Percentiles rank a stretch among this genome's conserved stretches.
These are phyloP conservation scores for Eristalis intricaria DNA, from an alignment of 2,888 invertebrate genomes.

Conservation along the genomic window DNA sequence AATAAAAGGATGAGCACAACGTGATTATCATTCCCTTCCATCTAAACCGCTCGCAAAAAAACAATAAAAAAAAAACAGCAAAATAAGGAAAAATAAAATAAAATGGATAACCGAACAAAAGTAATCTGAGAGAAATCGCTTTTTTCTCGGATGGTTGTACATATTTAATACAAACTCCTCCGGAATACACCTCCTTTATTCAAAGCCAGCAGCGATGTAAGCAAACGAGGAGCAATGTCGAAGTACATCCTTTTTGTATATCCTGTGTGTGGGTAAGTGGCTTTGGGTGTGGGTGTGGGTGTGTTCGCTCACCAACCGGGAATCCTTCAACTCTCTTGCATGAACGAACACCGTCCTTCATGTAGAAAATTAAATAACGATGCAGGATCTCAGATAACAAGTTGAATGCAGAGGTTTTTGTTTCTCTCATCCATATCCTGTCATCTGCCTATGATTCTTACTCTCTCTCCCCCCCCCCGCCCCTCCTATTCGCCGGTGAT, in stretches of 20 bases:
- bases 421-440: not conserved
- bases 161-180: constrained; percentile 29
- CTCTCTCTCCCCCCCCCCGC: not conserved
- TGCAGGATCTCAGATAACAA: constrained; percentile 36
- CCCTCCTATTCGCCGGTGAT: not conserved
- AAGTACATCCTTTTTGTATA: not conserved
- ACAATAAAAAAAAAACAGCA: not conserved
- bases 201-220: constrained; percentile 14
- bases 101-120: constrained; percentile 16
- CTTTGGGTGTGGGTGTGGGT: not conserved
- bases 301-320: not conserved
- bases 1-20: constrained; percentile 21
- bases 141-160: constrained; percentile 35
- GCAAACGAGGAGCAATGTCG: constrained; percentile 11
- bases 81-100: not conserved
- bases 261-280: not conserved
- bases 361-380: constrained; percentile 38
- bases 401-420: constrained; percentile 15
- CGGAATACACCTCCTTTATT: constrained; percentile 15
- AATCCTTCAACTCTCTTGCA: constrained; percentile 34
- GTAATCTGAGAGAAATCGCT: constrained; percentile 30
- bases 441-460: constrained; percentile 9
- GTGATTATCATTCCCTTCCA: constrained; percentile 18
- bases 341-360: constrained; percentile 22
- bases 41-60: not conserved